Conservation (phyloP, 2,113 vertebrate species). For the Meriones unguiculatus region DNA sequence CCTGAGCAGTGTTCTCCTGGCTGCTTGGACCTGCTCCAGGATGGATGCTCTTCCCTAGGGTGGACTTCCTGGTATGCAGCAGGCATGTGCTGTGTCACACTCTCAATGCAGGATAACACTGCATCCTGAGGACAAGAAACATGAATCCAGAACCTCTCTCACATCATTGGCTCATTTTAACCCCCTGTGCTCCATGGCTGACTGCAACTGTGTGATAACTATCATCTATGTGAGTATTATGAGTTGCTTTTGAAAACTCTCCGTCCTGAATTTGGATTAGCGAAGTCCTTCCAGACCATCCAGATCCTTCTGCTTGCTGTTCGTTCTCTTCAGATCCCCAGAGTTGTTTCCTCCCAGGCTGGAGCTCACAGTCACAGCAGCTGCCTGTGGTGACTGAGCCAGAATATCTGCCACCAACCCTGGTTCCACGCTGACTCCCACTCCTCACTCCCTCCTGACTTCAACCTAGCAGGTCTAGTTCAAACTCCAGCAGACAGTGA, state of each 20-base stretch:
- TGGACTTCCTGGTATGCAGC: neutral
- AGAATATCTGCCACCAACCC: neutral
- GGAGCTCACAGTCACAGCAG: too few species aligned
- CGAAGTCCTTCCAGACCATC: neutral
- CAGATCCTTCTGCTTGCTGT: neutral
- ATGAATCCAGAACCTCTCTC: neutral
- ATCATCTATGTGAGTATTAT: neutral
- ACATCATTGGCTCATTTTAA: neutral
- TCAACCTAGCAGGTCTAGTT: too few species aligned
- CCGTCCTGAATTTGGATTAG: neutral
- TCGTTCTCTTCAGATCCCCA: neutral
- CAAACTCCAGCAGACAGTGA: neutral
- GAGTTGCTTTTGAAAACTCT: neutral
- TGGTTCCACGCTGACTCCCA: neutral
- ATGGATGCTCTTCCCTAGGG: neutral
- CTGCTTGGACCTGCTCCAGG: neutral
- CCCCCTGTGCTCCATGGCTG: neutral
- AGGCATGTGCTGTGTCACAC: neutral
- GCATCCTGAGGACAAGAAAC: neutral
- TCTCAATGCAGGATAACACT: neutral
- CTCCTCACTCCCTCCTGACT: neutral
- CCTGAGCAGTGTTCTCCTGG: too few species aligned
- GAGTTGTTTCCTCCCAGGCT: neutral
- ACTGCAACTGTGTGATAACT: neutral
- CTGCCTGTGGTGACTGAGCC: too few species aligned